Conservation (phyloP, 35 echinoderm and acorn worm genomes). For the Strongylocentrotus purpuratus region DNA sequence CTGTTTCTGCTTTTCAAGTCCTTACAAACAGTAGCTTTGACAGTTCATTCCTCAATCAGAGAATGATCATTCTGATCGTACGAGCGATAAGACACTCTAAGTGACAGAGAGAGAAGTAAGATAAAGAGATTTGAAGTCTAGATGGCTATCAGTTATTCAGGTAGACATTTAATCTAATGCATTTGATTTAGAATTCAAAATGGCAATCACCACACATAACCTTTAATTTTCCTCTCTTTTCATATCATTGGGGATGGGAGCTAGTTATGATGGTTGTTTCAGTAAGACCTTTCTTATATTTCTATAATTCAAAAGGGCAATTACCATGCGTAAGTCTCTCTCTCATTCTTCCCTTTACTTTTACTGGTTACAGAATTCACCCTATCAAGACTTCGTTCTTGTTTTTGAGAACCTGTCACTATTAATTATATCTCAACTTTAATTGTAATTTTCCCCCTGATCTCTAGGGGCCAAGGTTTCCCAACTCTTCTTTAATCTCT, state of each 20-base stretch:
- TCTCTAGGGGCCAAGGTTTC: not conserved
- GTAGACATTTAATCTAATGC: not conserved
- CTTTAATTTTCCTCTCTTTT: not conserved
- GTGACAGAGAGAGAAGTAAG: constrained; percentile 2
- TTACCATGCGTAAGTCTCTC: too few species aligned
- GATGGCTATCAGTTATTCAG: not conserved
- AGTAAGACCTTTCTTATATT: not conserved
- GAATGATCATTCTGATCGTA: not conserved
- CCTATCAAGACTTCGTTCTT: not conserved
- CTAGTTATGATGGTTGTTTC: not conserved
- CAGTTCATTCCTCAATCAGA: constrained; percentile 2
- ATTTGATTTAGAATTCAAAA: constrained; percentile 6
- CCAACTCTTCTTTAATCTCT: not conserved
- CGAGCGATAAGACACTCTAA: not conserved
- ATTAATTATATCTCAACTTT: not conserved
- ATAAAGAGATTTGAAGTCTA: not conserved
- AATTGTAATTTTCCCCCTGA: not conserved
- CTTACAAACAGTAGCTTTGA: not conserved
- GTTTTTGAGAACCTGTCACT: not conserved
- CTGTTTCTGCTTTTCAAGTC: not conserved
- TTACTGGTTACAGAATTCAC: not conserved
- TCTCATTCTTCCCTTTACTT: not conserved
- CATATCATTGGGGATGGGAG: too few species aligned
- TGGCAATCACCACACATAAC: not conserved
- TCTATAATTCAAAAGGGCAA: too few species aligned